Conservation (phyloP, 2,797 vertebrate species). For the Rhyacichthys aspro region DNA sequence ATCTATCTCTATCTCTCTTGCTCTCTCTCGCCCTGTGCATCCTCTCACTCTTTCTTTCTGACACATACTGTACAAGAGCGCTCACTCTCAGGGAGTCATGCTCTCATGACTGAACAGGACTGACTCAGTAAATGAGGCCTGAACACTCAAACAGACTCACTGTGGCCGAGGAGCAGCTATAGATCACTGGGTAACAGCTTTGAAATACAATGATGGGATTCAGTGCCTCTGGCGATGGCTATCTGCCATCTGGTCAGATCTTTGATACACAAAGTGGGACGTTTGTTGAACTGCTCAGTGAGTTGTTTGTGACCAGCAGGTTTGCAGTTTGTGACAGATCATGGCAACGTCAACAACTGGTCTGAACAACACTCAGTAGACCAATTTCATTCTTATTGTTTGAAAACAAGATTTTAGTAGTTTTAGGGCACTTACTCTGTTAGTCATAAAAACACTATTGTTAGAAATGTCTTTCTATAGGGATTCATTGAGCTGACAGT, state of each 20-base stretch:
- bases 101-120: slow-evolving; percentile 74
- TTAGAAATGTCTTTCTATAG: slow-evolving; percentile 10
- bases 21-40: slow-evolving; percentile 42
- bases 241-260: slow-evolving; percentile 78
- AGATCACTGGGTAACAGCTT: slow-evolving; percentile 71
- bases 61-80: slow-evolving; percentile 60
- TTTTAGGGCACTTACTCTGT: slow-evolving; percentile 5
- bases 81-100: slow-evolving; percentile 70
- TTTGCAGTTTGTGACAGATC: slow-evolving; percentile 59
- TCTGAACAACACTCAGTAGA: slow-evolving; percentile 17
- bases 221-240: slow-evolving; percentile 64
- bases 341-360: slow-evolving; percentile 60
- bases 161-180: slow-evolving; percentile 61
- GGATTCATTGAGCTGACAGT: slow-evolving; percentile 22
- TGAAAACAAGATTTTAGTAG: slow-evolving; percentile 10
- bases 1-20: slow-evolving; percentile 55
- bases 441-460: slow-evolving; percentile 8
- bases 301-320: slow-evolving; percentile 63
- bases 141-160: slow-evolving; percentile 63
- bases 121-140: slow-evolving; percentile 74
- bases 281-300: slow-evolving; percentile 59
- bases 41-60: slow-evolving; percentile 53
- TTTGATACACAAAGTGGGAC: slow-evolving; percentile 73
- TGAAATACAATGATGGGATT: slow-evolving; percentile 75
- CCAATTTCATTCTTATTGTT: slow-evolving; percentile 10